Conservation (phyloP, 2,113 vertebrate genomes). For the Nyctibius bracteatus region DNA sequence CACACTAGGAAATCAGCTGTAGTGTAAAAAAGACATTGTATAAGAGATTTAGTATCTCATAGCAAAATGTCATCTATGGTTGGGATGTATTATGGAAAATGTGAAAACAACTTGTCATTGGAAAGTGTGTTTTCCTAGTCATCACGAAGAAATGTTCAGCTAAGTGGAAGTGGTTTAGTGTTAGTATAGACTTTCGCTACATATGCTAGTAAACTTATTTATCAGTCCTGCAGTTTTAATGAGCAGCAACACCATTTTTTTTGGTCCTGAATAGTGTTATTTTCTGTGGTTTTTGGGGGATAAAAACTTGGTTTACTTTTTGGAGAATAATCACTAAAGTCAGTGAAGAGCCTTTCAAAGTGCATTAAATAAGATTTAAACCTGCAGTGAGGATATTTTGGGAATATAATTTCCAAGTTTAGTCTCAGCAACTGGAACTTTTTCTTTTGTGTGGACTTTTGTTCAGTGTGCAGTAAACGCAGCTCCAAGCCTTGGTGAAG, state of each 20-base stretch:
- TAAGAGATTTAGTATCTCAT: background rate
- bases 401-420: background rate
- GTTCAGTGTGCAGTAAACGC: background rate
- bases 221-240: background rate
- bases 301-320: background rate
- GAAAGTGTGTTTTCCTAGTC: background rate
- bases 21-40: background rate
- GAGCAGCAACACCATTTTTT: background rate
- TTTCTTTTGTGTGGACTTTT: background rate
- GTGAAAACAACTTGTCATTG: background rate
- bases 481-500: background rate
- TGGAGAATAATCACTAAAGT: background rate
- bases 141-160: background rate
- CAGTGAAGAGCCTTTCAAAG: background rate
- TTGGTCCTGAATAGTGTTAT: background rate
- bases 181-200: background rate
- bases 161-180: background rate
- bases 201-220: background rate
- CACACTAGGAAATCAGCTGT: background rate
- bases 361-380: background rate
- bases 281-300: background rate
- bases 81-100: background rate
- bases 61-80: background rate
- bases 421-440: background rate
- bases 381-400: background rate